phyloP scores from a whole-genome alignment of 2,888 invertebrate species.

The Dendrolimus houi region DNA sequence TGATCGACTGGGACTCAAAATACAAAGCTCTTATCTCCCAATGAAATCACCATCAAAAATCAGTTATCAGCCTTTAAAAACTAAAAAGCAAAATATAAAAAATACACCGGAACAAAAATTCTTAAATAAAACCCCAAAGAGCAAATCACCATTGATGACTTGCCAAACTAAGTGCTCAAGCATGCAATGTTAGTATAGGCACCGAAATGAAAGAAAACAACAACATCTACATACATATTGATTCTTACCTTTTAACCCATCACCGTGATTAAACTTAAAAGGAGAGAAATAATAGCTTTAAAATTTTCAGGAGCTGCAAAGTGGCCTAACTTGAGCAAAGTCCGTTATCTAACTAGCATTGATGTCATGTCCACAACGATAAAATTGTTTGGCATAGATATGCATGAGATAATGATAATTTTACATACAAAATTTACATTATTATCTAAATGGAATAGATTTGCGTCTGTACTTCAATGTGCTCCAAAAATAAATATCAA shows the following conservation, averaged over 20 bases:
- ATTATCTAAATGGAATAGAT: background rate
- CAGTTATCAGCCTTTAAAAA: too few species aligned
- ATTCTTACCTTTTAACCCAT: slow-evolving; percentile 65
- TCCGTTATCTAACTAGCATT: slow-evolving; percentile 26
- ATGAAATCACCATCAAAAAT: too few species aligned
- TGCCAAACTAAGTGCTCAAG: slow-evolving; percentile 6
- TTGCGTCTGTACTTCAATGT: too few species aligned
- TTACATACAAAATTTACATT: slow-evolving; percentile 4
- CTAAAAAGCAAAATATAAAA: too few species aligned
- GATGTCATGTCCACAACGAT: slow-evolving; percentile 19
- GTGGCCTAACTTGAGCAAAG: slow-evolving; percentile 22
- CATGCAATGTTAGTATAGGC: slow-evolving; percentile 18
- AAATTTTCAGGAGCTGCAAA: slow-evolving; percentile 19
- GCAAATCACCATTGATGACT: slow-evolving; percentile 8
- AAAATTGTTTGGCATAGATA: slow-evolving; percentile 45
- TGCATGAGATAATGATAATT: slow-evolving; percentile 22
- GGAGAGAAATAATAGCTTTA: slow-evolving; percentile 34
- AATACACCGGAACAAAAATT: too few species aligned
- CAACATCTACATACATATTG: slow-evolving; percentile 24
- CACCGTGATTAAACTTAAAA: slow-evolving; percentile 47
- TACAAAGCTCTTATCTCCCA: too few species aligned
- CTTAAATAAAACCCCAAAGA: slow-evolving; percentile 3
- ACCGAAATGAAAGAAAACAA: slow-evolving; percentile 48
- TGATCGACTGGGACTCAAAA: too few species aligned
- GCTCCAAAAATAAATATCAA: too few species aligned